These are phyloP conservation scores for Esox niger DNA, from an alignment of 2,113 vertebrate genomes.

Conservation along the genomic window DNA sequence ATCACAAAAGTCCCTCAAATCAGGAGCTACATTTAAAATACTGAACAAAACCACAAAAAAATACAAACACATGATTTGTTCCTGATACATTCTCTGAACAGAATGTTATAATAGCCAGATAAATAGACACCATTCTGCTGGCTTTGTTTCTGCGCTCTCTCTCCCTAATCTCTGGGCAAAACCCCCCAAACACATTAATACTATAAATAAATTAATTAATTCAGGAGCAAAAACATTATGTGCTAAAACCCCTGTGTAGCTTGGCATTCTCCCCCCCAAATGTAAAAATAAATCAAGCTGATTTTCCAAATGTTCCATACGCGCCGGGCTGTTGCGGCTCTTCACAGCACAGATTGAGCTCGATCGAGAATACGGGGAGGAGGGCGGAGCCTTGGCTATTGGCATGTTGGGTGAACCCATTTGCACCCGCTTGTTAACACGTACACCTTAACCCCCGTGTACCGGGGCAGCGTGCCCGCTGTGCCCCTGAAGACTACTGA, in stretches of 20 bases:
- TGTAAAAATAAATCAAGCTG: slow-evolving; percentile 86
- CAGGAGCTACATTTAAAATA: neutral
- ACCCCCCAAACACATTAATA: neutral
- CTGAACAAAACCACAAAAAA: neutral
- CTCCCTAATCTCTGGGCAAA: slow-evolving; percentile 45
- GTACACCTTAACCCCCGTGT: slow-evolving; percentile 74
- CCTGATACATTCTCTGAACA: slow-evolving; percentile 4
- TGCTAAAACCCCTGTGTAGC: slow-evolving; percentile 80
- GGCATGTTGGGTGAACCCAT: slow-evolving; percentile 60
- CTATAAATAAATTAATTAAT: slow-evolving; percentile 48
- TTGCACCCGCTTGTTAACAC: slow-evolving; percentile 77
- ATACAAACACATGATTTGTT: neutral
- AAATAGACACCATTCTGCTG: slow-evolving; percentile 17
- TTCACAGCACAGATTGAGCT: slow-evolving; percentile 81
- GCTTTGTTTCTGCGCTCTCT: slow-evolving; percentile 34
- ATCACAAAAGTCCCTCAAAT: neutral
- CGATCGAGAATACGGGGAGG: slow-evolving; percentile 74
- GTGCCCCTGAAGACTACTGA: slow-evolving; percentile 5
- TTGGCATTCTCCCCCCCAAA: slow-evolving; percentile 73
- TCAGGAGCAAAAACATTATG: slow-evolving; percentile 74
- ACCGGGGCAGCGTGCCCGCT: slow-evolving; percentile 49
- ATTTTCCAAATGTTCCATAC: slow-evolving; percentile 81
- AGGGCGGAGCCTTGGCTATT: slow-evolving; percentile 69
- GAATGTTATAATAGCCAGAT: neutral
- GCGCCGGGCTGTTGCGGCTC: slow-evolving; percentile 71